Evolutionary conservation across 2,113 vertebrate species (phyloP).

Genomic region (Todiramphus saurophagus): DNA sequence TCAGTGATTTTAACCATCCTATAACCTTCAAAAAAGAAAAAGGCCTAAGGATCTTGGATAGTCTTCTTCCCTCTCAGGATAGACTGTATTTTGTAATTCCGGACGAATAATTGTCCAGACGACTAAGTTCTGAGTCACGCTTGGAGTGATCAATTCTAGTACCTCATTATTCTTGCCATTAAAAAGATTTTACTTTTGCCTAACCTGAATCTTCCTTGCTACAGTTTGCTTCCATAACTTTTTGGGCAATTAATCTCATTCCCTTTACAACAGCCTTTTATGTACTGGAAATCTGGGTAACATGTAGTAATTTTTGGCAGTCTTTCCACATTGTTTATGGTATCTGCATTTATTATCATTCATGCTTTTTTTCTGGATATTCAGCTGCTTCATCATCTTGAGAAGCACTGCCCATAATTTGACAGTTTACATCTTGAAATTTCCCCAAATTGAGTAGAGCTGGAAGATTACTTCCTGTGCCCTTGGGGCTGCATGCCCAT

Average conservation of each 20-base stretch:
- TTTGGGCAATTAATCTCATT: background rate
- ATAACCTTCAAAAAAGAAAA: background rate
- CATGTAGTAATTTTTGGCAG: background rate
- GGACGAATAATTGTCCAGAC: background rate
- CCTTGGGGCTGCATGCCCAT: background rate
- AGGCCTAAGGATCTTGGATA: background rate
- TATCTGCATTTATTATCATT: background rate
- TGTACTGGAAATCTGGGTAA: background rate
- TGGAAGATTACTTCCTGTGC: background rate
- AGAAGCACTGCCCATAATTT: background rate
- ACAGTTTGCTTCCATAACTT: background rate
- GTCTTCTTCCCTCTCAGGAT: background rate
- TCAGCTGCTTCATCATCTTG: background rate
- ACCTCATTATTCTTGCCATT: background rate
- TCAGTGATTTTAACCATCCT: background rate
- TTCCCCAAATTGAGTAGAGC: background rate
- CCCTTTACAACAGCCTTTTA: background rate
- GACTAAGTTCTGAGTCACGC: background rate
- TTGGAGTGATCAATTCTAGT: background rate
- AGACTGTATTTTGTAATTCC: background rate
- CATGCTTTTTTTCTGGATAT: background rate
- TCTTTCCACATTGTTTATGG: background rate
- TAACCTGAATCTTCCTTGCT: background rate
- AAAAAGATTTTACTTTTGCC: background rate
- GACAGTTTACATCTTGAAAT: background rate